A percentile compares a stretch with the other conserved stretches of the same genome.
Conservation (phyloP, 2,797 vertebrate genomes). For the Atherinosoma microstoma region DNA sequence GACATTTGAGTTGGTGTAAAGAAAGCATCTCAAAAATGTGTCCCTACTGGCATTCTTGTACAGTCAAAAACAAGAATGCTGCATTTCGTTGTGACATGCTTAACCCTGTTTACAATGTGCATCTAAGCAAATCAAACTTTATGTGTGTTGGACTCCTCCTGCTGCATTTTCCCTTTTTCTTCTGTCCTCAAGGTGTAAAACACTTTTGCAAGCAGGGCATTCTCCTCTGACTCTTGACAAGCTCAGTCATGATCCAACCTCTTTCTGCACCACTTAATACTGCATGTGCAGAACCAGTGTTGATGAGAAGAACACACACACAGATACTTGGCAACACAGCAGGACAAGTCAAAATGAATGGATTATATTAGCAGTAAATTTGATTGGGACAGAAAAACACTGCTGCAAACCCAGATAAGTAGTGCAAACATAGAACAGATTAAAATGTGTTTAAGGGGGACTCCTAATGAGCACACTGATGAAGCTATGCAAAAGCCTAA, state of each 20-base stretch:
- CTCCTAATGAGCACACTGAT: slow-evolving; percentile 1
- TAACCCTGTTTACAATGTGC: neutral
- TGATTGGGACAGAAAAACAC: slow-evolving; percentile 23
- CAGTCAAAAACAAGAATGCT: neutral
- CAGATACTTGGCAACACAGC: slow-evolving; percentile 24
- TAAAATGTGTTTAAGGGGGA: neutral
- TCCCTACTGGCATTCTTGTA: neutral
- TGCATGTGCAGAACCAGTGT: slow-evolving; percentile 20
- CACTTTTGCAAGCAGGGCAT: slow-evolving; percentile 38
- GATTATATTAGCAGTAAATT: slow-evolving; percentile 24
- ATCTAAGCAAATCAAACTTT: slow-evolving; percentile 23
- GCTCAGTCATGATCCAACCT: slow-evolving; percentile 62
- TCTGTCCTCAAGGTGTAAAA: slow-evolving; percentile 57
- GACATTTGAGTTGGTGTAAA: neutral
- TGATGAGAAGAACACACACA: slow-evolving; percentile 58
- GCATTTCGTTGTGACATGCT: neutral
- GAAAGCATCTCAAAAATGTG: neutral
- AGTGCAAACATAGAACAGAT: slow-evolving; percentile 5
- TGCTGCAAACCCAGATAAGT: slow-evolving; percentile 18
- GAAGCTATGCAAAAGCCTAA: neutral
- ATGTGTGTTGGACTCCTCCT: slow-evolving; percentile 15
- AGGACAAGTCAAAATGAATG: slow-evolving; percentile 19
- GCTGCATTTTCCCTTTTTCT: slow-evolving; percentile 36
- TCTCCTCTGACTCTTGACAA: slow-evolving; percentile 63
- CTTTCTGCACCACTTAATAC: slow-evolving; percentile 29